Evolutionary conservation across 2,113 vertebrate species (phyloP).

Genomic region (Ptilorrhoa leucosticta): DNA sequence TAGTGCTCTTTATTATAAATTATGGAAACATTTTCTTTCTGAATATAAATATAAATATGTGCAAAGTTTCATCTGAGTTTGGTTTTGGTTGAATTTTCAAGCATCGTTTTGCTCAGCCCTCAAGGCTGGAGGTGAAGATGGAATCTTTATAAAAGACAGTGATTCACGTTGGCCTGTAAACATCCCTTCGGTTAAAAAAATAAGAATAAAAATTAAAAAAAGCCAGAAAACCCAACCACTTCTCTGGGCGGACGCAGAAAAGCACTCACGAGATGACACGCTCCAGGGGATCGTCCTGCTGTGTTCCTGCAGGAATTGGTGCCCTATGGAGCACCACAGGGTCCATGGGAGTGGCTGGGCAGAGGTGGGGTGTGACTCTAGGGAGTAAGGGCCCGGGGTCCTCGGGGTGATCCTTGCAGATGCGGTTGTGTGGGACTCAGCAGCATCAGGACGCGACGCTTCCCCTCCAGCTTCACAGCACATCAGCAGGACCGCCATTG

Average conservation of each 20-base stretch:
- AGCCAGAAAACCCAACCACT: slow-evolving; percentile 61
- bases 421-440: rapidly evolving
- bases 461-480: not conserved
- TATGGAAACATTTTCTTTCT: slow-evolving; percentile 83
- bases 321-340: not conserved
- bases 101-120: slow-evolving; percentile 78
- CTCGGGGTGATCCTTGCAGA: not conserved
- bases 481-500: not conserved
- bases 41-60: slow-evolving; percentile 98
- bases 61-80: slow-evolving; percentile 85
- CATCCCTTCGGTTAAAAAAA: slow-evolving; percentile 68
- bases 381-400: not conserved
- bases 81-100: slow-evolving; percentile 85
- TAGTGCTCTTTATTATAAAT: slow-evolving; percentile 99
- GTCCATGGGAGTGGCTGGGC: not conserved
- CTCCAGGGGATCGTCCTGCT: slow-evolving; percentile 46
- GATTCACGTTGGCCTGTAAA: slow-evolving; percentile 85
- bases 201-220: slow-evolving; percentile 24
- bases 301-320: not conserved
- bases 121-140: slow-evolving; percentile 78
- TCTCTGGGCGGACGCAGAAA: slow-evolving; percentile 47
- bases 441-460: not conserved
- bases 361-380: not conserved
- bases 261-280: not conserved
- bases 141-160: slow-evolving; percentile 94